Base-by-base conservation (phyloP, 2,797 vertebrate species). In the Eupleurogrammus muticus region DNA sequence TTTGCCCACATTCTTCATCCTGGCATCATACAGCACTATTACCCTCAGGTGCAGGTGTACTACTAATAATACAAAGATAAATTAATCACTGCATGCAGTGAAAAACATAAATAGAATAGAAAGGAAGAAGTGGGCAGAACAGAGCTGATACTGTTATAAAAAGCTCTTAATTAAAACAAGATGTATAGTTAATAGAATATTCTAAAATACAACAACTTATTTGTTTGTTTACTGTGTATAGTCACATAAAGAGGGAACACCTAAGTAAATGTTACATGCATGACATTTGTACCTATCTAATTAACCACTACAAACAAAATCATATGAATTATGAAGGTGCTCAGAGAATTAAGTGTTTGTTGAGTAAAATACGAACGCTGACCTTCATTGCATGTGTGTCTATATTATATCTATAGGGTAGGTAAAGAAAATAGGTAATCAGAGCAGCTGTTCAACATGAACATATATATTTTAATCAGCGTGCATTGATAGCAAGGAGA, bases 41-140 rank as follows among this genome's bases (percentile, higher is more conserved):
- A 21, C 46, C 19, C 12, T 48, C 42, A 54, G 72, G 54, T 50
- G 44, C n/a, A 64, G 12, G 72, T 12, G 16, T 56, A 5, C 28
- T 38, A 23, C 9, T 11, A 17, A 13, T 48, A 3, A 17, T 40
- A 44, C n/a, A 16, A 56, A 7, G 19, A 56, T 48, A 47, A 51
- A 66, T 59, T 1, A 59, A 48, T 52, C 1, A 12, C 23, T 12
- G 17, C 5, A 19, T 36, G 5, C 5, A 21, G 38, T 47, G 4
- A 13, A 28, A 46, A 38, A 0, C n/a, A n/a, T n/a, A n/a, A n/a
- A n/a, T n/a, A n/a, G n/a, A n/a, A n/a, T n/a, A 5, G 5, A 32
- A 13, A 34, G 13, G 55, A 50, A 48, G 11, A 36, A 53, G 28
- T 38, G 13, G 3, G 7, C 24, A 40, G 9, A 35, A 19, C 20